Percentiles rank a stretch among this genome's conserved stretches.
phyloP scores from a whole-genome alignment of 64 coral and sea anemone species.

The Cladopsammia gracilis region DNA sequence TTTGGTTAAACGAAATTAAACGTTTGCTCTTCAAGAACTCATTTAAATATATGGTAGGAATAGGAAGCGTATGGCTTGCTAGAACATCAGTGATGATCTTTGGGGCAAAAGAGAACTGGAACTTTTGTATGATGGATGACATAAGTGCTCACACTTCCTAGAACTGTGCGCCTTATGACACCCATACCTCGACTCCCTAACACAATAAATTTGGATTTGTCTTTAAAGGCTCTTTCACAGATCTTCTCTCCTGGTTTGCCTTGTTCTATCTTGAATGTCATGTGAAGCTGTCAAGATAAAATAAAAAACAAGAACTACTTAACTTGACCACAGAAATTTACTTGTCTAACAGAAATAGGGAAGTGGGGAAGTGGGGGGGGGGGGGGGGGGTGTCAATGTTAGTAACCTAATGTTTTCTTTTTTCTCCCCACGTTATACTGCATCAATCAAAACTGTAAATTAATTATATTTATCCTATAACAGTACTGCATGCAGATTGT shows the following conservation, averaged over 20 bases:
- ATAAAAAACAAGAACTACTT: neutral
- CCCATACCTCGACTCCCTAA: neutral
- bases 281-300: neutral
- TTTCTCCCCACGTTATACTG: no score
- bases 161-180: conserved; percentile 3
- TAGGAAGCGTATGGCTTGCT: no score
- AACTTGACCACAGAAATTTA: neutral
- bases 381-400: no score
- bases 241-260: conserved; percentile 47
- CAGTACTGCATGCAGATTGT: no score
- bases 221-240: conserved; percentile 17
- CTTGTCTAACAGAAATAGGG: no score
- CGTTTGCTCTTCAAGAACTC: no score
- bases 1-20: no score
- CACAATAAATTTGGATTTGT: conserved; percentile 10
- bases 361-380: no score
- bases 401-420: no score
- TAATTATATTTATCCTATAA: no score
- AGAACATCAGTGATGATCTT: neutral
- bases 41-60: no score
- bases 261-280: conserved; percentile 17
- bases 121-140: conserved; percentile 36
- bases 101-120: conserved; percentile 15
- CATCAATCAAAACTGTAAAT: no score
- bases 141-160: conserved; percentile 32